phyloP scores from a whole-genome alignment of 2,113 vertebrate genomes.

The Aramus guarauna region DNA sequence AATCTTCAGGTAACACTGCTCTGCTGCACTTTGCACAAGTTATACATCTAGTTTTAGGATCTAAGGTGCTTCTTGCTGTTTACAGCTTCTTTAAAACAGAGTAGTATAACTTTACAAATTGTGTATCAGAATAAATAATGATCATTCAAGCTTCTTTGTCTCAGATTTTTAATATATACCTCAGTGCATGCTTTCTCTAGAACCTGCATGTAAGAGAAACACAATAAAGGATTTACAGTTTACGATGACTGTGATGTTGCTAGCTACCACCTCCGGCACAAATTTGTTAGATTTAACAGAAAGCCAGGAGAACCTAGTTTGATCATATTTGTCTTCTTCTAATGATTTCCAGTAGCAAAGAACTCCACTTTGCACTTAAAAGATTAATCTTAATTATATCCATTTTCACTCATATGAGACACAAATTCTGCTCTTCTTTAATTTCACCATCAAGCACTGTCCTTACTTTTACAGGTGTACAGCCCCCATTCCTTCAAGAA shows the following conservation, averaged over 20 bases:
- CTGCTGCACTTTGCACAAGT: rapidly evolving
- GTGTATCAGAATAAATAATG: neutral
- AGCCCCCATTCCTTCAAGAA: neutral
- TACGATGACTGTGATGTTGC: neutral
- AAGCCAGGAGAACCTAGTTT: neutral
- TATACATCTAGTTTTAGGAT: neutral
- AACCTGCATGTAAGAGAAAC: neutral
- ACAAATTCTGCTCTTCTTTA: neutral
- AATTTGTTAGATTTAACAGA: neutral
- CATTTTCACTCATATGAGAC: neutral
- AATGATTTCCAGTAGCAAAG: neutral
- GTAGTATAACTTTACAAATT: neutral
- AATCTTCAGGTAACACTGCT: neutral
- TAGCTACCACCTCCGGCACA: neutral
- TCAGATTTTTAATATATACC: neutral
- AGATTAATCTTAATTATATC: neutral
- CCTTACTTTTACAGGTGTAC: neutral
- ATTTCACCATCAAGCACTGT: neutral
- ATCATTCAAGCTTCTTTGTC: neutral
- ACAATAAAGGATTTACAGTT: neutral
- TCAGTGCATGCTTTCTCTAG: neutral
- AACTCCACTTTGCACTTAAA: neutral
- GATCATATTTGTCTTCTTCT: neutral
- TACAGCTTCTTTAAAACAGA: neutral
- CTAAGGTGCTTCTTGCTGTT: neutral